phyloP scores from a whole-genome alignment of 2,888 invertebrate genomes.

The Catocala sponsa region DNA sequence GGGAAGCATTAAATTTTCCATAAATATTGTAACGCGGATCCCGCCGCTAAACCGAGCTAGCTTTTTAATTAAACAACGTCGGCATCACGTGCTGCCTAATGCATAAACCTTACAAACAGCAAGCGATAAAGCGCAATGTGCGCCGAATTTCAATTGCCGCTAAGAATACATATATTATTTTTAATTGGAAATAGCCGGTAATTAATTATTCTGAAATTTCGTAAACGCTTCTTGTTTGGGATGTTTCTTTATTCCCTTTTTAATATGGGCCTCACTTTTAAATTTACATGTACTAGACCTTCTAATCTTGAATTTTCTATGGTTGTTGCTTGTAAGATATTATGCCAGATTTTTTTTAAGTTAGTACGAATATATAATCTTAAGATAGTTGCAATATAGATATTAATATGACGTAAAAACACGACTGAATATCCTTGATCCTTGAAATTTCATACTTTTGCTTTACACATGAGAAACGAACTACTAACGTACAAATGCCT shows the following conservation, averaged over 20 bases:
- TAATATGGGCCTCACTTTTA: no score
- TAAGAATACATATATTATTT: constrained; percentile 53
- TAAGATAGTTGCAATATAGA: no score
- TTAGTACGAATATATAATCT: no score
- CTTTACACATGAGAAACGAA: no score
- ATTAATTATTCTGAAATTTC: neutral
- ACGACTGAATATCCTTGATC: no score
- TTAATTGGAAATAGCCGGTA: constrained; percentile 57
- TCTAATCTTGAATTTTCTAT: no score
- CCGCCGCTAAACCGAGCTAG: constrained; percentile 33
- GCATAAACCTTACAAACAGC: constrained; percentile 61
- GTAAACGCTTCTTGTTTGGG: neutral
- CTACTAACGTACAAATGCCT: no score
- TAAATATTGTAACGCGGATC: constrained; percentile 17
- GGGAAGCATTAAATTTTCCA: neutral
- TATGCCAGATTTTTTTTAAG: no score
- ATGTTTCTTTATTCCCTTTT: neutral
- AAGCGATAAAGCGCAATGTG: constrained; percentile 68
- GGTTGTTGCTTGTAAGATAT: no score
- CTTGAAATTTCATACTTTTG: no score
- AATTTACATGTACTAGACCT: no score
- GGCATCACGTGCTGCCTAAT: constrained; percentile 62
- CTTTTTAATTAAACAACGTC: constrained; percentile 58
- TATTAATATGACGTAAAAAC: no score
- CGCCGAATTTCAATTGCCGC: constrained; percentile 68